phyloP scores from a whole-genome alignment of 2,888 invertebrate species.

The Carpatolechia fugitivella region DNA sequence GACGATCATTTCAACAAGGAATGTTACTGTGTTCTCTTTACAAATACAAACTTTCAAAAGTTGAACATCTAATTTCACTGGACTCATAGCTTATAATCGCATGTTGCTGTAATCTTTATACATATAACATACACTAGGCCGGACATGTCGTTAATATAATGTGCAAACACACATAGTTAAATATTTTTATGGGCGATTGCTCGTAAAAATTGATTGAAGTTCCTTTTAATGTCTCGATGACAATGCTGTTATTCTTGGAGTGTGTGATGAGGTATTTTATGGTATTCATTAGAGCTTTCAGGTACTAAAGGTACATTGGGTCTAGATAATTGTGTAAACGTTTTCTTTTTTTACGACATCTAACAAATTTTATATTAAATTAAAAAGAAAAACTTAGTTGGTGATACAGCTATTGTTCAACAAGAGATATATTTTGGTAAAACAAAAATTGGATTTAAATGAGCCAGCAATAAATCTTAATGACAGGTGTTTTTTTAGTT shows the following conservation, averaged over 20 bases:
- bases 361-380: too few species aligned
- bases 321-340: too few species aligned
- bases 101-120: constrained; percentile 19
- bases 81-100: not conserved
- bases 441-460: too few species aligned
- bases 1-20: too few species aligned
- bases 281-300: constrained; percentile 32
- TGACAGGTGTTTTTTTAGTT: too few species aligned
- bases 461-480: too few species aligned
- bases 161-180: constrained; percentile 76
- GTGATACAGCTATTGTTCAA: too few species aligned
- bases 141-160: constrained; percentile 63
- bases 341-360: too few species aligned
- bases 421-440: too few species aligned
- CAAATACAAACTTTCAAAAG: too few species aligned
- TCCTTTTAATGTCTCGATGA: constrained; percentile 50
- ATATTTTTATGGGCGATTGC: constrained; percentile 72
- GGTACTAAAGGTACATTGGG: constrained; percentile 20
- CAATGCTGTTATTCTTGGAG: constrained; percentile 35
- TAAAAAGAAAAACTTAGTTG: too few species aligned
- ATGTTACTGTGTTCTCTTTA: too few species aligned
- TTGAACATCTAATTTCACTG: not conserved
- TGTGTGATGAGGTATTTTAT: constrained; percentile 31
- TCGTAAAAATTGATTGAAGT: constrained; percentile 76
- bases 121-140: not conserved